Conservation (phyloP, 2,888 invertebrate genomes). For the Crocallis elinguaria region DNA sequence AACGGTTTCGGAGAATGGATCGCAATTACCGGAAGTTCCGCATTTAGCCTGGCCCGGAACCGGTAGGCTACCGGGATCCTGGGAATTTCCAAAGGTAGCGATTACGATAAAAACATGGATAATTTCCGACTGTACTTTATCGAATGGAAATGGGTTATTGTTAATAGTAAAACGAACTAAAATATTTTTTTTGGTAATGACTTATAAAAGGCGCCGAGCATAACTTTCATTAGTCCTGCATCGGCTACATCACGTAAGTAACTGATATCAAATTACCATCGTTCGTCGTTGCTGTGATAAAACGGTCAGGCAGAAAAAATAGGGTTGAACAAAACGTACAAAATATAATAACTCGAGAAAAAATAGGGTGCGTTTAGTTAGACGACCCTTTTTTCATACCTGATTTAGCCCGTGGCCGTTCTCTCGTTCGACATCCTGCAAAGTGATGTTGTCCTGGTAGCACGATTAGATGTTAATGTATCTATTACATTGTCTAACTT, state of each 20-base stretch:
- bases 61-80: conserved; percentile 46
- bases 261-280: no score
- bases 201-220: not conserved
- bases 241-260: no score
- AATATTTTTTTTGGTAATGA: conserved; percentile 8
- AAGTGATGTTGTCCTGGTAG: conserved; percentile 63
- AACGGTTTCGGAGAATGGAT: conserved; percentile 51
- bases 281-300: not conserved
- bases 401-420: conserved; percentile 40
- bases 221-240: no score
- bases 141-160: conserved; percentile 30
- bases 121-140: conserved; percentile 29
- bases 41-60: conserved; percentile 45
- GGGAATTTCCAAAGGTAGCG: conserved; percentile 45
- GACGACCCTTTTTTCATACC: conserved; percentile 49
- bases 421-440: conserved; percentile 48
- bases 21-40: conserved; percentile 56
- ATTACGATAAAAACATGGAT: conserved; percentile 34
- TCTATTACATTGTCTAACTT: conserved; percentile 34
- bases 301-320: not conserved
- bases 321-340: conserved; percentile 19
- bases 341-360: conserved; percentile 17
- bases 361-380: conserved; percentile 45
- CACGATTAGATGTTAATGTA: conserved; percentile 48
- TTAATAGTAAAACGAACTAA: conserved; percentile 8